A percentile compares a stretch with the other conserved stretches of the same genome.
These are phyloP conservation scores for Hirudinaria manillensis DNA, from an alignment of 2,888 invertebrate species.

Conservation along the genomic window DNA sequence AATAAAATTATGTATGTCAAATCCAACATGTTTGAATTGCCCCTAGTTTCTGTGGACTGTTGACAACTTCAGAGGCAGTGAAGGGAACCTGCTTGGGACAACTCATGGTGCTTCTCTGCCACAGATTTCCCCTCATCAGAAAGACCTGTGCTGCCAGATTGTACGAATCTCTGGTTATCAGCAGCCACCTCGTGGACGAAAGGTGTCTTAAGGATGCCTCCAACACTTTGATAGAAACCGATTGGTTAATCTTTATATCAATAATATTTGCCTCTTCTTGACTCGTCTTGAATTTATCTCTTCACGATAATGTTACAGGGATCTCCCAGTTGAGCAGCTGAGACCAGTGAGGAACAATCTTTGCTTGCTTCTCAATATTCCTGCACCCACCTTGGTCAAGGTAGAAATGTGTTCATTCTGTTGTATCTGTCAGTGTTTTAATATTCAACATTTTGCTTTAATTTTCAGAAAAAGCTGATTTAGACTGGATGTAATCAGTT, in stretches of 20 bases:
- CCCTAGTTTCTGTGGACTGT: slow-evolving; percentile 49
- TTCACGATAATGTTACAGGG: slow-evolving; percentile 23
- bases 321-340: slow-evolving; percentile 58
- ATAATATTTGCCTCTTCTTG: background rate
- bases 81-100: slow-evolving; percentile 44
- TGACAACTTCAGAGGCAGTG: slow-evolving; percentile 45
- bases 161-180: slow-evolving; percentile 50
- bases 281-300: background rate
- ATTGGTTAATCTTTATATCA: slow-evolving; percentile 49
- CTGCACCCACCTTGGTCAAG: slow-evolving; percentile 41
- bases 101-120: slow-evolving; percentile 49
- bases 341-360: slow-evolving; percentile 74
- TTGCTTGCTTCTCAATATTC: slow-evolving; percentile 59
- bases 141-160: slow-evolving; percentile 50
- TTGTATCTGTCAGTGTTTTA: too few relatives aligned
- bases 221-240: slow-evolving; percentile 49
- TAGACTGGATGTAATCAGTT: background rate
- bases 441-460: too few relatives aligned
- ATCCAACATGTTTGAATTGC: background rate
- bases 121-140: slow-evolving; percentile 51
- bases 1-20: too few relatives aligned
- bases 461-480: background rate
- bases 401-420: background rate
- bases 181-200: slow-evolving; percentile 47
- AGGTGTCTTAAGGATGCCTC: slow-evolving; percentile 48